Percentiles rank a stretch among this genome's conserved stretches.
These are phyloP conservation scores for Oscheius myriophilus DNA, from an alignment of 2,888 invertebrate species.

Conservation along the genomic window DNA sequence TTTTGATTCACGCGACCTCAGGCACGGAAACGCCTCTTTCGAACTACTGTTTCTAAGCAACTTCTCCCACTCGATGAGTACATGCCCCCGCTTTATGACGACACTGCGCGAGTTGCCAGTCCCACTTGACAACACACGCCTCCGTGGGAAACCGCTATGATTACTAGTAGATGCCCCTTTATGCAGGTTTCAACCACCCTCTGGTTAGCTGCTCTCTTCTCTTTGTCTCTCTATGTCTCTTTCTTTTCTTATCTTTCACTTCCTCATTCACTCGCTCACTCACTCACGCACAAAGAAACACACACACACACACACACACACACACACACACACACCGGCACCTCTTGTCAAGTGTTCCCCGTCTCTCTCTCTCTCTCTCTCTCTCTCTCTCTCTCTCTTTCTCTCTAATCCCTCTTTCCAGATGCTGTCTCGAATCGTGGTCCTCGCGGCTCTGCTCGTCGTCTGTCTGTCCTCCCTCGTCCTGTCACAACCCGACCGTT, in stretches of 20 bases:
- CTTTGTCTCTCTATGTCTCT: neutral
- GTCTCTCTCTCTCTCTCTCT: neutral
- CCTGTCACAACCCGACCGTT: conserved; percentile 17
- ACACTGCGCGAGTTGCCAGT: no score
- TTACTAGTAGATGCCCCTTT: neutral
- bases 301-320: no score
- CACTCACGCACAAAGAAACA: no score
- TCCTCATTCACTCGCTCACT: neutral
- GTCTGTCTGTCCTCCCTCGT: conserved; percentile 16
- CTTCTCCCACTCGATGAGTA: neutral
- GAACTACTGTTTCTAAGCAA: neutral
- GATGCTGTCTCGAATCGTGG: conserved; percentile 28
- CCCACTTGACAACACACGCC: neutral
- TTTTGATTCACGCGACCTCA: neutral
- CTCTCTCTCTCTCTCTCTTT: neutral
- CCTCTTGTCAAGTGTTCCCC: neutral
- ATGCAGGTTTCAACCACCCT: neutral
- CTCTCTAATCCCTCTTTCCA: conserved; percentile 3
- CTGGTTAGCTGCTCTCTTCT: neutral
- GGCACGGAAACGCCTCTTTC: neutral
- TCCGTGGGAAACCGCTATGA: neutral
- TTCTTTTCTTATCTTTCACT: no score
- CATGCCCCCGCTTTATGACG: neutral
- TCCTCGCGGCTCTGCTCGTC: conserved; percentile 8
- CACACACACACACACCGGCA: no score